phyloP scores from a whole-genome alignment of 2,888 invertebrate genomes.

The Oxytorus armatus region DNA sequence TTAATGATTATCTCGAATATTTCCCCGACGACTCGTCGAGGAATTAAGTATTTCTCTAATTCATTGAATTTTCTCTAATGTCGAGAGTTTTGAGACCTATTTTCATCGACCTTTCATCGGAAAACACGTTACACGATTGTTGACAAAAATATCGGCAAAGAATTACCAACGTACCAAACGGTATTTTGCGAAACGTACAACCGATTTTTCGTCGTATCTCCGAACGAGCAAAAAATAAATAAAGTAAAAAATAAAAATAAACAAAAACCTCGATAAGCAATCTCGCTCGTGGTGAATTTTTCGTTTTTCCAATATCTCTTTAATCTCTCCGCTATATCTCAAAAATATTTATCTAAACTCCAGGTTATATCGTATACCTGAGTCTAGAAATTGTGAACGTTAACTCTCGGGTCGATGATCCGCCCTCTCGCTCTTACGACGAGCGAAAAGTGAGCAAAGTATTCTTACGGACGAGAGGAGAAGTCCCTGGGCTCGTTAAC shows the following conservation, averaged over 20 bases:
- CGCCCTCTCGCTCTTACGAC: constrained; percentile 59
- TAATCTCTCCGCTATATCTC: not conserved
- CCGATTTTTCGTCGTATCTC: not conserved
- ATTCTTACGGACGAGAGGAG: constrained; percentile 52
- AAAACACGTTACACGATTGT: no score
- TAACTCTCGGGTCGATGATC: constrained; percentile 59
- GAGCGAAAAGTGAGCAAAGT: constrained; percentile 61
- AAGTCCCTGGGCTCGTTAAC: constrained; percentile 65
- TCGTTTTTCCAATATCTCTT: not conserved
- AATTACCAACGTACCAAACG: no score
- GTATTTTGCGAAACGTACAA: no score
- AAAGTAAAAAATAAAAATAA: not conserved
- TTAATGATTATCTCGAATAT: no score
- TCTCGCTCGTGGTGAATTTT: not conserved
- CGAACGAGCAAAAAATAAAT: no score
- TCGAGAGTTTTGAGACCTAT: no score
- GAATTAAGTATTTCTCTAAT: no score
- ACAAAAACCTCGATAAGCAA: not conserved
- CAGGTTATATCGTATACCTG: constrained; percentile 4
- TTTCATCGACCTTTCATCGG: no score
- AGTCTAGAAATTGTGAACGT: constrained; percentile 26
- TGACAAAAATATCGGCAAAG: no score
- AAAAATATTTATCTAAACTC: constrained; percentile 7
- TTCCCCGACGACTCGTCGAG: no score
- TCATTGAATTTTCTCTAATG: no score